Evolutionary conservation across 2,888 invertebrate genomes (phyloP), one percentile per base, ranked within the genome.

Genomic region (Pachymerium ferrugineum): DNA sequence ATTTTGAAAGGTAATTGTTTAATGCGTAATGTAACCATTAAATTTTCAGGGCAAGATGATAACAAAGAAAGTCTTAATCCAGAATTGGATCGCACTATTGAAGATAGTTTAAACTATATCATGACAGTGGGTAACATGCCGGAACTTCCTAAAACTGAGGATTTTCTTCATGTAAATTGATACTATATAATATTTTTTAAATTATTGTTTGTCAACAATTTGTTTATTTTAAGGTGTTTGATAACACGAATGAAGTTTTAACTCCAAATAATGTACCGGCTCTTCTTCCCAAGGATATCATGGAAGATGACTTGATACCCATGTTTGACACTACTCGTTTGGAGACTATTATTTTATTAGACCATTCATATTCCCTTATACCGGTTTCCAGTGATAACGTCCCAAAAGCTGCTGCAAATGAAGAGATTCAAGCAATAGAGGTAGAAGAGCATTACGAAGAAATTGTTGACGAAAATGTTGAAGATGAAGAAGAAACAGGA

Each of bases 131-230:
- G 25, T 25, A 38, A 68, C 14, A 22, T 74, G 8, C n/a, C 70
- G 14, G 72, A 72, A 38, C 38, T 75, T n/a, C 35, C 62, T 14
- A 75, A 75, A 72, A 29, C 75, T 2, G 75, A 74, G 5, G 75
- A 75, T 67, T 74, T 75, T 68, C 69, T 75, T 30, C 73, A 75
- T 33, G 75, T 72, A 70, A 74, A 47, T 28, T 25, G 4, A 16
- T 30, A 70, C 28, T 4, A 33, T 38, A 38, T 22, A 10, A 29
- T 25, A 4, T 22, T 47, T 47, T 16, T 3, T 47, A 19, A 3
- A 16, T 47, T 47, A 16, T 8, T 47, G 19, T 67, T 22, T 30
- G 54, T 33, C 1, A 62, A 30, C n/a, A n/a, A n/a, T n/a, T n/a
- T n/a, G n/a, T 62, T 30, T 31, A 31, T 4, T 54, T 33, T 1